Conservation (phyloP, 92 coral and sea anemone species). For the Parazoanthus atlanticus region DNA sequence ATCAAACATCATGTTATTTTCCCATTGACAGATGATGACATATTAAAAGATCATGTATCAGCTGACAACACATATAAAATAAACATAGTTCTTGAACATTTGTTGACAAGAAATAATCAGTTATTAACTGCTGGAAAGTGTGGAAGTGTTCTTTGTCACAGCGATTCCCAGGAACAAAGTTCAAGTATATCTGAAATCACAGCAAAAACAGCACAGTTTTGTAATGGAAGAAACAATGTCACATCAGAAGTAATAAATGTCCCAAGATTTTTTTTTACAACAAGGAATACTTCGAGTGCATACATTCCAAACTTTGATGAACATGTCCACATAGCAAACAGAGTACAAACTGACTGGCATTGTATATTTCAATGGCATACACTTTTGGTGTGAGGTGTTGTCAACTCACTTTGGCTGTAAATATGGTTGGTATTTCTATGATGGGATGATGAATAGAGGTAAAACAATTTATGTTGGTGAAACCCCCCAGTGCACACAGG, state of each 20-base stretch:
- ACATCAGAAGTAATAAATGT: not conserved
- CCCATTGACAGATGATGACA: constrained; percentile 41
- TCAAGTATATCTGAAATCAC: constrained; percentile 1
- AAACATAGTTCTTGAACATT: constrained; percentile 12
- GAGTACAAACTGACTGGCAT: constrained; percentile 31
- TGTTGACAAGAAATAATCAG: constrained; percentile 38
- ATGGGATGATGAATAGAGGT: constrained; percentile 40
- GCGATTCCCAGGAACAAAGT: not conserved
- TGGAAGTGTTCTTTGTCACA: constrained; percentile 31
- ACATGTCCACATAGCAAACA: not conserved
- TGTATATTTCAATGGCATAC: constrained; percentile 38
- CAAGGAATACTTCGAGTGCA: not conserved
- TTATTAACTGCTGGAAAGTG: constrained; percentile 7
- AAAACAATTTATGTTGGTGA: constrained; percentile 35
- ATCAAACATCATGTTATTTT: constrained; percentile 28
- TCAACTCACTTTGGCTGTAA: constrained; percentile 39
- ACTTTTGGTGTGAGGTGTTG: constrained; percentile 40
- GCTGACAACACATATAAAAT: constrained; percentile 23
- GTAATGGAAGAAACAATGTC: not conserved
- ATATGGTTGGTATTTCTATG: constrained; percentile 43
- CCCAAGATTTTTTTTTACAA: not conserved
- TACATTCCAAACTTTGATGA: not conserved
- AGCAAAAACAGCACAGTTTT: not conserved
- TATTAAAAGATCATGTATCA: constrained; percentile 23
- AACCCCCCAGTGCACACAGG: constrained; percentile 20